These are phyloP conservation scores for Chironomus riparius DNA, from an alignment of 2,888 invertebrate genomes.

Conservation along the genomic window DNA sequence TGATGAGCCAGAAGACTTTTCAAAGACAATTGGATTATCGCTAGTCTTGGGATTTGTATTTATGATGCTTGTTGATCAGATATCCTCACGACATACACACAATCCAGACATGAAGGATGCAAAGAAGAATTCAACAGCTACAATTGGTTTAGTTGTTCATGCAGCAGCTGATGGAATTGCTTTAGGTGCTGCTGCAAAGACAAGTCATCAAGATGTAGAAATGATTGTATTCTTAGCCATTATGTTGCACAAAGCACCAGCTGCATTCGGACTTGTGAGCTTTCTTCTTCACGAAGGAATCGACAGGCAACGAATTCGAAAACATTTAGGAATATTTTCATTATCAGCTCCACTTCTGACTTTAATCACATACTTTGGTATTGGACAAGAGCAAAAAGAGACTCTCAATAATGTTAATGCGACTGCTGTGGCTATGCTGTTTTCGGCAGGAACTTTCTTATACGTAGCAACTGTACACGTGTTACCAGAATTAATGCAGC, in stretches of 20 bases:
- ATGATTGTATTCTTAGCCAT: conserved; percentile 97
- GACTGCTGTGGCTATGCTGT: conserved; percentile 92
- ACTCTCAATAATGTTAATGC: conserved; percentile 81
- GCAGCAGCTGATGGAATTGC: conserved; percentile 98
- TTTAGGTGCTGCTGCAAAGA: conserved; percentile 94
- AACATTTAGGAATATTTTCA: conserved; percentile 86
- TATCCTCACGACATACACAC: conserved; percentile 46
- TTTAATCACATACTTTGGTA: conserved; percentile 83
- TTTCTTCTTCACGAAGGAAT: conserved; percentile 92
- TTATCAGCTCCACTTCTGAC: conserved; percentile 85
- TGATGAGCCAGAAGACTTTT: conserved; percentile 34
- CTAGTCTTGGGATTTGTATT: conserved; percentile 92
- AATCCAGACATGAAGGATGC: conserved; percentile 43
- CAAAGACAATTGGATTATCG: conserved; percentile 70
- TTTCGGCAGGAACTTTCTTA: conserved; percentile 97
- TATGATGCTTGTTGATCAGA: conserved; percentile 93
- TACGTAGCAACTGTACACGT: conserved; percentile 99
- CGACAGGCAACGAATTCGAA: conserved; percentile 73
- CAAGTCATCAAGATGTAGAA: conserved; percentile 92
- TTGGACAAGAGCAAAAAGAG: conserved; percentile 89
- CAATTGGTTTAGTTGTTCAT: conserved; percentile 93
- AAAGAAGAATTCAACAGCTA: conserved; percentile 81
- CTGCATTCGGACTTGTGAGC: conserved; percentile 97
- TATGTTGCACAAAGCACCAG: conserved; percentile 98
- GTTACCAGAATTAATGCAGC: conserved; percentile 77